phyloP scores from a whole-genome alignment of 2,113 vertebrate species.

The Oenanthe melanoleuca region DNA sequence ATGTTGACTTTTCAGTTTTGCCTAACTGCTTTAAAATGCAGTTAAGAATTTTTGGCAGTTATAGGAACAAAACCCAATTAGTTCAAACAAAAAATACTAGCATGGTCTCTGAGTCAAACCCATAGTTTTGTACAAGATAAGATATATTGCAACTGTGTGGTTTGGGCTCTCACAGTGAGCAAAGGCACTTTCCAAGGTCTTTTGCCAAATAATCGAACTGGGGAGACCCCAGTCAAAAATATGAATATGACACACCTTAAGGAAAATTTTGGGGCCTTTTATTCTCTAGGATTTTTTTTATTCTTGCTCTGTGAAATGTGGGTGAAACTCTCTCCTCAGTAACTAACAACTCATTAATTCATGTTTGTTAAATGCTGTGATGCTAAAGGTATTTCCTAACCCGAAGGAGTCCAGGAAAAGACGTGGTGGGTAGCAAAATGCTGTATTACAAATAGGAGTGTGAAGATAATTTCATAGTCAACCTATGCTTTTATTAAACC shows the following conservation, averaged over 20 bases:
- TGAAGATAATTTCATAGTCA: not conserved
- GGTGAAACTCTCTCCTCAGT: not conserved
- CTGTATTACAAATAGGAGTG: not conserved
- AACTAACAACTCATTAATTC: not conserved
- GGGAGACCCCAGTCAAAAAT: not conserved
- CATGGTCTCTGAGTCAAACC: not conserved
- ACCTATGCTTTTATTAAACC: not conserved
- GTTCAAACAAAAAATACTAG: not conserved
- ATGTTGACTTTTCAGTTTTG: not conserved
- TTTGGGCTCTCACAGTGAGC: not conserved
- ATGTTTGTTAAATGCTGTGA: not conserved
- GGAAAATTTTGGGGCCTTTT: not conserved
- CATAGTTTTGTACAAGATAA: not conserved
- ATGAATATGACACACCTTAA: not conserved
- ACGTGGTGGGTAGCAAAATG: fast-evolving
- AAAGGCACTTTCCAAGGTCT: not conserved
- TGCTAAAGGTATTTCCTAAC: not conserved
- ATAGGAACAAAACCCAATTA: not conserved
- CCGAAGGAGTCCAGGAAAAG: not conserved
- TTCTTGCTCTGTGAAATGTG: not conserved
- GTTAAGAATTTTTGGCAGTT: not conserved
- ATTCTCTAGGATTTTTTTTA: not conserved
- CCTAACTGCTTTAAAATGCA: not conserved
- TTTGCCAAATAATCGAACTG: not conserved
- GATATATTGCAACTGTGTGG: not conserved